These are phyloP conservation scores for Poecilus cupreus DNA, from an alignment of 2,888 invertebrate genomes.

Conservation along the genomic window DNA sequence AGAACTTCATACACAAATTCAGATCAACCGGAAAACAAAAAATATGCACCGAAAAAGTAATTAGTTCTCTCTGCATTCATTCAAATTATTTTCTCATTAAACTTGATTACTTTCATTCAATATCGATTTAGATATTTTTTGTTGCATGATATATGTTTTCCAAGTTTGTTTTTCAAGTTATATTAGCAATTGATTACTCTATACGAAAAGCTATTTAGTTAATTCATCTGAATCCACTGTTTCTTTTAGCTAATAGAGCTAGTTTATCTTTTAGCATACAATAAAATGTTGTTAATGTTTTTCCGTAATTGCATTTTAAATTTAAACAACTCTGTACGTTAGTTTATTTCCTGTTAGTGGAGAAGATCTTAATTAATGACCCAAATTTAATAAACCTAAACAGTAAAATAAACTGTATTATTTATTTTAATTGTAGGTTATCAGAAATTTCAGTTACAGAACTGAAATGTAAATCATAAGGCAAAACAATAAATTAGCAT, in stretches of 20 bases:
- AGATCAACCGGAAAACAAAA: background rate
- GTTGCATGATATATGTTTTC: background rate
- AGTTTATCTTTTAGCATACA: background rate
- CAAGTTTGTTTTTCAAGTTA: background rate
- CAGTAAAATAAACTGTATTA: background rate
- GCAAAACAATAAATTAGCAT: constrained; percentile 14
- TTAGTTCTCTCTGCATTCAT: constrained; percentile 5
- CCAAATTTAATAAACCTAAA: no score
- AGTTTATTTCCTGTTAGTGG: no score
- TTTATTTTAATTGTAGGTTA: background rate
- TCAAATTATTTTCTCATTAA: constrained; percentile 5
- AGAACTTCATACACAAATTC: background rate
- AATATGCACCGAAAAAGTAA: background rate
- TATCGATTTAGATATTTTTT: background rate
- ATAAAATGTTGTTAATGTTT: background rate
- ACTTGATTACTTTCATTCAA: constrained; percentile 18
- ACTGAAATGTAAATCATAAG: background rate
- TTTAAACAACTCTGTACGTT: background rate
- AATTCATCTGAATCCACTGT: background rate
- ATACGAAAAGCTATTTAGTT: background rate
- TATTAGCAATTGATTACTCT: background rate
- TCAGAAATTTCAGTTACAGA: background rate
- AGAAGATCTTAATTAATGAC: no score
- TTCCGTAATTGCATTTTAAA: background rate
- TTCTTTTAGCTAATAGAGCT: background rate